Base-by-base conservation (phyloP, 2,113 vertebrate genomes). In the Syngnathus floridae region DNA sequence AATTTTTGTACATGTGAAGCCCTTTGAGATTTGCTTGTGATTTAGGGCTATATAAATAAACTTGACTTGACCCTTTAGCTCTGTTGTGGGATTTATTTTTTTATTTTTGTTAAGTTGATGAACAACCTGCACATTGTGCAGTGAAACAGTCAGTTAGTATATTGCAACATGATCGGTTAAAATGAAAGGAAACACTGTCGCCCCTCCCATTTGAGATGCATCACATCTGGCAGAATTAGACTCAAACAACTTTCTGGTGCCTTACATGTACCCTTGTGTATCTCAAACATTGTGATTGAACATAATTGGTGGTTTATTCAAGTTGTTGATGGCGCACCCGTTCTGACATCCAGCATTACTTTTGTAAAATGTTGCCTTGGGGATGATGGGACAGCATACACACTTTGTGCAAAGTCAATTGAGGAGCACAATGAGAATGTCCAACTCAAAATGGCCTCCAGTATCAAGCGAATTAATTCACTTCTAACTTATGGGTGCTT, bases 391-490 rank as follows among this genome's bases (percentile, higher is more conserved):
- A 70, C 51, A 46, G 19, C 4, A n/a, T 26, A 37, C 13, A 26
- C n/a, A 26, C 31, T 70, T 38, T 41, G 19, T 46, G 58, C 21
- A 37, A 40, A 36, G 16, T 31, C 17, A 3, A 66, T 62, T 49
- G 48, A 51, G 17, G 48, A n/a, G 6, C 2, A 31, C 2, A 55
- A 68, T 58, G 66, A 74, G 52, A 82, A 77, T 77, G 73, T 78
- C 43, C 65, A 71, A 41, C 65, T 48, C 36, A 1, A 9, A 1
- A 41, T 70, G 4, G 37, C 45, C 26, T 31, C 26, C 26, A 31
- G 26, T 31, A 31, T 31, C 26, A 31, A 31, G 26, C 26, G 26
- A 31, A 31, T 31, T 3, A 31, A 31, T 31, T 31, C 3, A 31
- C 26, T 31, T 31, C 26, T 31, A 31, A 31, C 26, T 31, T 31